Evolutionary conservation across 2,888 invertebrate species (phyloP).

Genomic region (Aelia acuminata): DNA sequence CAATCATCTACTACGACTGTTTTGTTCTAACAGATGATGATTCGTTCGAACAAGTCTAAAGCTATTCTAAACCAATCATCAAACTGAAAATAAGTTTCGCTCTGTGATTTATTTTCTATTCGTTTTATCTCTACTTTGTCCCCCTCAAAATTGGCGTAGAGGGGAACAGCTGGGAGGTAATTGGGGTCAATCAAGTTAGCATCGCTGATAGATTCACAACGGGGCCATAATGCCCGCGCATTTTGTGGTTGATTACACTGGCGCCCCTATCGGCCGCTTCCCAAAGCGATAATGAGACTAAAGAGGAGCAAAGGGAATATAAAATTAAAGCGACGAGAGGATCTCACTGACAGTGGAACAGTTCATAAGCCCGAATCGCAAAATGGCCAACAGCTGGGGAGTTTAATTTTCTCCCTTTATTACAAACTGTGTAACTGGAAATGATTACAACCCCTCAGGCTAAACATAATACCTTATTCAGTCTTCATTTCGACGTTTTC

Average conservation of each 20-base stretch:
- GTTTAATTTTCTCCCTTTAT: constrained; percentile 12
- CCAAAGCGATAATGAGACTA: not conserved
- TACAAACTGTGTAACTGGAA: not conserved
- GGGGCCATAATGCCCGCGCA: not conserved
- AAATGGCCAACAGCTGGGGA: not conserved
- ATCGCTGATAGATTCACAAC: not conserved
- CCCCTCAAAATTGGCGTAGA: not conserved
- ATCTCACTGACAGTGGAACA: not conserved
- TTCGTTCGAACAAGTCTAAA: too few relatives aligned
- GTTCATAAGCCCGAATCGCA: not conserved
- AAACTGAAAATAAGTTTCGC: too few relatives aligned
- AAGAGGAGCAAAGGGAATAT: not conserved
- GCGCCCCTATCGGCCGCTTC: not conserved
- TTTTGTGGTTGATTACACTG: not conserved
- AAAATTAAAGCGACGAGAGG: not conserved
- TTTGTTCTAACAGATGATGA: too few relatives aligned
- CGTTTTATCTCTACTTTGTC: too few relatives aligned
- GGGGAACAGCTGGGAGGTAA: not conserved
- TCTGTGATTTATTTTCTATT: too few relatives aligned
- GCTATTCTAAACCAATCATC: too few relatives aligned
- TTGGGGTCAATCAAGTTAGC: not conserved
- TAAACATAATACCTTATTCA: not conserved
- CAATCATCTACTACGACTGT: too few relatives aligned
- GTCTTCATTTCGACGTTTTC: not conserved
- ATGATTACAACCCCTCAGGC: not conserved